phyloP scores from a whole-genome alignment of 2,888 invertebrate species.

The Laothoe populi region DNA sequence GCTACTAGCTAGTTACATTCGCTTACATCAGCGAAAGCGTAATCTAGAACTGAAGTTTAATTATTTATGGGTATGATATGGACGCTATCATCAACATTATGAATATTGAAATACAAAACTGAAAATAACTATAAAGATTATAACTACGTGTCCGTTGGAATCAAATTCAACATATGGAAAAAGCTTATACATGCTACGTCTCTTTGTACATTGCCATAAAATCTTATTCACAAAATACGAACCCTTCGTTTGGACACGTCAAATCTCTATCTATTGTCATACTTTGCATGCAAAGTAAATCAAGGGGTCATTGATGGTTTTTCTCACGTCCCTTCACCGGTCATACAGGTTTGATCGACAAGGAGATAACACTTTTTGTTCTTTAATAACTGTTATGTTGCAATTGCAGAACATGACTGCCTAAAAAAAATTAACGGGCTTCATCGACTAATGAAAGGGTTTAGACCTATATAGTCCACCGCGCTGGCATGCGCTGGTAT shows the following conservation, averaged over 20 bases:
- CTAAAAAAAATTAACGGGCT: too few relatives aligned
- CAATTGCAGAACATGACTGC: not conserved
- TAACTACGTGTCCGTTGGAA: too few relatives aligned
- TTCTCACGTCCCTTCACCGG: slow-evolving; percentile 39
- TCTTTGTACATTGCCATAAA: not conserved
- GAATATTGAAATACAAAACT: too few relatives aligned
- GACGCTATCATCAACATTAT: too few relatives aligned
- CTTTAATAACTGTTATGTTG: slow-evolving; percentile 21
- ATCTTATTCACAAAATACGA: not conserved
- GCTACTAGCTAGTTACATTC: too few relatives aligned
- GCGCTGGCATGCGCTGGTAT: too few relatives aligned
- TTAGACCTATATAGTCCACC: too few relatives aligned
- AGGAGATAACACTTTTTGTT: slow-evolving; percentile 29
- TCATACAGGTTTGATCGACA: slow-evolving; percentile 40
- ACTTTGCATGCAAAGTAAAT: slow-evolving; percentile 35
- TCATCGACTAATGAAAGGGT: too few relatives aligned
- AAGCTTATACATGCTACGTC: not conserved
- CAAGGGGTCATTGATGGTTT: slow-evolving; percentile 38
- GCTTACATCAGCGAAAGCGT: too few relatives aligned
- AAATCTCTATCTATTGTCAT: slow-evolving; percentile 27
- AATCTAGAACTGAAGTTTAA: too few relatives aligned
- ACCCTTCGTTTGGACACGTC: slow-evolving; percentile 12
- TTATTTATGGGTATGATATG: too few relatives aligned
- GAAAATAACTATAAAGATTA: too few relatives aligned
- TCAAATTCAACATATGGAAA: not conserved